Conservation (phyloP, 1,140 invertebrate species). For the Cryptotermes secundus region DNA sequence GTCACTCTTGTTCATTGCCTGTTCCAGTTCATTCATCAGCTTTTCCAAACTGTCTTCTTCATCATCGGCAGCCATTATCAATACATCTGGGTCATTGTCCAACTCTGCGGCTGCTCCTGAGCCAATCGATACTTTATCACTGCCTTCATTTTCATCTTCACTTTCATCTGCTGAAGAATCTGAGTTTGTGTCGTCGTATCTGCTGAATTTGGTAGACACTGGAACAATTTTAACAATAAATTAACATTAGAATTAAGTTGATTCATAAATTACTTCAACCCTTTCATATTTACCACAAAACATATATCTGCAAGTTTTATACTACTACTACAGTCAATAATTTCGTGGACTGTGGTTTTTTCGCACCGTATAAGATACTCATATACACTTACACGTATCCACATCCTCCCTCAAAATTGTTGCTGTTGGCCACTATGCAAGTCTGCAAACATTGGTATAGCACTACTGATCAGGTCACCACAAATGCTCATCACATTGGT, state of each 20-base stretch:
- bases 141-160: conserved; percentile 30
- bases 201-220: conserved; percentile 32
- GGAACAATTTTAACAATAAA: conserved; percentile 26
- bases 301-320: no score
- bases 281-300: no score
- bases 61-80: not conserved
- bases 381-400: no score
- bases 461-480: no score
- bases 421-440: no score
- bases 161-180: conserved; percentile 35
- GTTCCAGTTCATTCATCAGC: conserved; percentile 13
- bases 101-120: not conserved
- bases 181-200: conserved; percentile 29
- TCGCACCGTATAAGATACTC: no score
- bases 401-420: no score
- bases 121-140: not conserved
- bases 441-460: no score
- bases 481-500: no score
- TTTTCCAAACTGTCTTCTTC: conserved; percentile 25
- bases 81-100: conserved; percentile 14
- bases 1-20: not conserved
- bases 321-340: no score
- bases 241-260: not conserved
- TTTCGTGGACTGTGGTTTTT: no score
- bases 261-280: no score